Base-by-base conservation (phyloP, 2,113 vertebrate genomes). In the Haliaeetus leucogaster region DNA sequence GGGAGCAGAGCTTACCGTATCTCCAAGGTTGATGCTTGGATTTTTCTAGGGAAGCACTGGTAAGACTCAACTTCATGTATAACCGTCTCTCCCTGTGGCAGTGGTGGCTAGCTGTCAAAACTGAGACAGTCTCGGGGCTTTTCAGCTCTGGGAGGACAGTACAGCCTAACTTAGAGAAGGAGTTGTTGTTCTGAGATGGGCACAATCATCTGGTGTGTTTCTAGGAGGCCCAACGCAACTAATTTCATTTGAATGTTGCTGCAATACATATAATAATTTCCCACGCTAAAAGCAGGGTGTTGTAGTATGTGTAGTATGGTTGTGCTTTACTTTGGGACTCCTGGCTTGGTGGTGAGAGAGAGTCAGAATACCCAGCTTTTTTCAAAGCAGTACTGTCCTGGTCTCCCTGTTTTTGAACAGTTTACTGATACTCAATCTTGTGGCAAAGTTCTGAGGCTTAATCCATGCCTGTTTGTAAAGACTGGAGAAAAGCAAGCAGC, bases 181-280 rank as follows among this genome's bases (percentile, higher is more conserved):
- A 36, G 10, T 13, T 13, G 43, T 12, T 36, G 36, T 13, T 52
- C 25, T 19, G 70, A 40, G 32, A 4, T 10, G 67, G 50, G 82
- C 32, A 13, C 0, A 1, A 45, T 29, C 13, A 4, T 3, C 65
- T 29, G 40, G 59, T 5, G 1, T 4, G 22, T 53, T 47, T 34
- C 23, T 22, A 13, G 82, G 43, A 34, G 55, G 48, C 30, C 43
- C 30, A 30, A 22, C 0, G 0, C 2, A 2, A 13, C 63, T 10
- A 47, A 20, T 29, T 21, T 34, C 14, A 5, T 18, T 11, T 26
- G 52, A 4, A 26, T 0, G 0, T 45, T 11, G 9, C 56, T 72
- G 68, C 32, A 11, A 15, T 15, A 2, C 15, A 7, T 22, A 5
- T 18, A 13, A 26, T 4, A 3, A 32, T 58, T 45, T n/a, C 50